phyloP scores from a whole-genome alignment of 1,140 invertebrate genomes.

The Tachypleus tridentatus region DNA sequence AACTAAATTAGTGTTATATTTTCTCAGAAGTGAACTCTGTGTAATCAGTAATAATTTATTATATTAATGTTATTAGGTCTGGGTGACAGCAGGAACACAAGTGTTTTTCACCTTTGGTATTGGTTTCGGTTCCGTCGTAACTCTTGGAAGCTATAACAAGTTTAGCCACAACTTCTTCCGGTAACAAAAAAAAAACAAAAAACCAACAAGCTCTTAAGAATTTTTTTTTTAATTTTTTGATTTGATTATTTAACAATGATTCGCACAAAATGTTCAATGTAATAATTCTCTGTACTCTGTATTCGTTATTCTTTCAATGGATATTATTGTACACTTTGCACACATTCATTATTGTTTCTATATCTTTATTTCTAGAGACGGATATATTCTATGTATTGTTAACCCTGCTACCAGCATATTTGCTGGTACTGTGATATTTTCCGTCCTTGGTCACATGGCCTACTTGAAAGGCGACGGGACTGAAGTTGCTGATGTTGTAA shows the following conservation, averaged over 20 bases:
- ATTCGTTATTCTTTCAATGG: too few species aligned
- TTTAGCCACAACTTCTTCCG: slow-evolving; percentile 40
- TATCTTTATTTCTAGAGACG: slow-evolving; percentile 32
- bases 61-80: slow-evolving; percentile 27
- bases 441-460: slow-evolving; percentile 40
- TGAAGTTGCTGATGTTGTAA: slow-evolving; percentile 44
- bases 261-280: neutral
- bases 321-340: slow-evolving; percentile 5
- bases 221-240: slow-evolving; percentile 3
- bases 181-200: slow-evolving; percentile 22
- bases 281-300: neutral
- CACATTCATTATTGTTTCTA: neutral
- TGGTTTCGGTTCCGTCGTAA: slow-evolving; percentile 36
- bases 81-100: slow-evolving; percentile 38
- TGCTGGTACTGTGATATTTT: slow-evolving; percentile 42
- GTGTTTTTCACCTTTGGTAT: slow-evolving; percentile 38
- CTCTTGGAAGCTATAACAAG: slow-evolving; percentile 41
- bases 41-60: too few species aligned
- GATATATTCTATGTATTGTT: slow-evolving; percentile 39
- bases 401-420: slow-evolving; percentile 39
- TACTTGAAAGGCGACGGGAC: slow-evolving; percentile 27
- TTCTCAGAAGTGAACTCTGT: too few species aligned
- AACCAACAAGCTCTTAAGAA: slow-evolving; percentile 1
- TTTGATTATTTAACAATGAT: neutral
- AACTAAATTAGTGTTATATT: too few species aligned